phyloP scores from a whole-genome alignment of 2,888 invertebrate species.

The Ligdia adustata region DNA sequence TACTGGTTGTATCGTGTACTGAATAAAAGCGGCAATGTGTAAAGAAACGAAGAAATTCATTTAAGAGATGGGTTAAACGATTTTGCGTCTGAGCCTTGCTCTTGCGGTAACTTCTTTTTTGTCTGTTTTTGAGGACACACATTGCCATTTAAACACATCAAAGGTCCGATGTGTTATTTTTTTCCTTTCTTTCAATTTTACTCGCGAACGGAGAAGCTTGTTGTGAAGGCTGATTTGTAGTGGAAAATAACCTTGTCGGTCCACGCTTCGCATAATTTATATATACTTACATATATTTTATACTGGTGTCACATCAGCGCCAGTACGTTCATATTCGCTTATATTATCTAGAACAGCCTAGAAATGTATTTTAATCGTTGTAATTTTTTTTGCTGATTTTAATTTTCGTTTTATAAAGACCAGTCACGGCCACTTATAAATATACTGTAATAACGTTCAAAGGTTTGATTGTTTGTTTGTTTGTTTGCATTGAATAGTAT shows the following conservation, averaged over 20 bases:
- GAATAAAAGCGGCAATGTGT: constrained; percentile 26
- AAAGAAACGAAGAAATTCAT: constrained; percentile 5
- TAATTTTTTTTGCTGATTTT: too few relatives aligned
- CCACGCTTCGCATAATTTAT: too few relatives aligned
- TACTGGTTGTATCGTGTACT: background rate
- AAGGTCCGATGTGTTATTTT: constrained; percentile 58
- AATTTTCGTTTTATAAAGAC: too few relatives aligned
- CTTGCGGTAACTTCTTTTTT: constrained; percentile 58
- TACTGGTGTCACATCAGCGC: too few relatives aligned
- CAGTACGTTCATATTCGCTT: too few relatives aligned
- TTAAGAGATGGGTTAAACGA: constrained; percentile 33
- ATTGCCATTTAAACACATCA: constrained; percentile 66
- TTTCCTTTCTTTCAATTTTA: constrained; percentile 44
- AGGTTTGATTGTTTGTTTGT: too few relatives aligned
- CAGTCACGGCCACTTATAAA: too few relatives aligned
- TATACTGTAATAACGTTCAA: too few relatives aligned
- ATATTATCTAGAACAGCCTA: too few relatives aligned
- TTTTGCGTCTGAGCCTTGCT: constrained; percentile 52
- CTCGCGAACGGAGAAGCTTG: constrained; percentile 37
- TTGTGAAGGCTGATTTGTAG: constrained; percentile 30
- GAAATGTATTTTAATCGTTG: too few relatives aligned
- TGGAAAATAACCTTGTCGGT: constrained; percentile 28
- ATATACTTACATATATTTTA: too few relatives aligned
- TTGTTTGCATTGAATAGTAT: too few relatives aligned
- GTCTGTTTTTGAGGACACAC: constrained; percentile 63